These are phyloP conservation scores for Chromobotia macracanthus DNA, from an alignment of 2,797 vertebrate genomes.

Conservation along the genomic window DNA sequence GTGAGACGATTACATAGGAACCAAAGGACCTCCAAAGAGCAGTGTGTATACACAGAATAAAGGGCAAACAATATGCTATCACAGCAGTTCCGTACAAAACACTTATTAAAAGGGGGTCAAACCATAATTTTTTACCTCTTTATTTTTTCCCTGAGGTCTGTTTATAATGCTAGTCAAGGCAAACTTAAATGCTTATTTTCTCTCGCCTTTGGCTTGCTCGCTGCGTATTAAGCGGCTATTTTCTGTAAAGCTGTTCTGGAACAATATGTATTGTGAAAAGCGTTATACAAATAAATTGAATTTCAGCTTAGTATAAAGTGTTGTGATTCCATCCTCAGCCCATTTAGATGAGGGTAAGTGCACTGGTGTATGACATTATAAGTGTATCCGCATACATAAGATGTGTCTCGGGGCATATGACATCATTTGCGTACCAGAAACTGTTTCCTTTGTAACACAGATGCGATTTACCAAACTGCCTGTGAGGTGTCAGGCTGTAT, in stretches of 20 bases:
- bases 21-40: slow-evolving; percentile 46
- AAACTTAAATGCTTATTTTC: neutral
- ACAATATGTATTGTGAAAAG: neutral
- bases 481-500: neutral
- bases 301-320: neutral
- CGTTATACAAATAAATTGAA: neutral
- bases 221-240: neutral
- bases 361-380: neutral
- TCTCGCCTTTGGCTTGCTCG: neutral
- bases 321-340: neutral
- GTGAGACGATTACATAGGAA: slow-evolving; percentile 23
- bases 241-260: neutral
- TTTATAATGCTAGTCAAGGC: slow-evolving; percentile 13
- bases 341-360: neutral
- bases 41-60: slow-evolving; percentile 62
- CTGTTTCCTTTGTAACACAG: neutral
- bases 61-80: slow-evolving; percentile 56
- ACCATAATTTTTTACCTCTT: neutral
- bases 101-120: slow-evolving; percentile 40
- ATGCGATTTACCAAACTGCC: neutral
- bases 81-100: slow-evolving; percentile 24
- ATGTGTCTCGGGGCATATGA: slow-evolving; percentile 10
- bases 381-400: neutral
- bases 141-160: slow-evolving; percentile 1
- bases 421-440: neutral